Base-by-base conservation (phyloP, 2,797 vertebrate species). In the Manis pentadactyla region DNA sequence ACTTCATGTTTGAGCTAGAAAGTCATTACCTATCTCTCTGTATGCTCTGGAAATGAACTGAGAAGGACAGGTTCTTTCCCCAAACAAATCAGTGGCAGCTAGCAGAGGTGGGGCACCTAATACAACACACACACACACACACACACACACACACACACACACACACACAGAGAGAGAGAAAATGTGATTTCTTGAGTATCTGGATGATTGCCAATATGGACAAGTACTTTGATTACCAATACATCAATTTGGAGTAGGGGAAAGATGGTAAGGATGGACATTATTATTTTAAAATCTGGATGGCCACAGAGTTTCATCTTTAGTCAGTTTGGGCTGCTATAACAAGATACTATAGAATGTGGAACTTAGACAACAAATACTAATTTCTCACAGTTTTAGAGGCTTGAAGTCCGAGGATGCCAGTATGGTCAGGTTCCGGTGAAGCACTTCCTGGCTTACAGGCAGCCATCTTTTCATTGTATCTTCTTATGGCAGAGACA, bases 211-310 rank as follows among this genome's bases (percentile, higher is more conserved):
- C 71, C 17, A 71, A 19, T 31, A 18, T 3, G 18, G 77, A 61
- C 74, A 66, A 34, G 86, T 83, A 17, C 49, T 92, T 93, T 75
- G 23, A 63, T 71, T 46, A 39, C 57, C 71, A 79, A 69, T 66
- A 71, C 59, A 39, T 84, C 19, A 42, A 11, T 64, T 69, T 79
- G 59, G n/a, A 59, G 7, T 17, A 93, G 27, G 19, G 34, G 29
- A 6, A 55, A 90, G 34, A 25, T 85, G 83, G 53, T 31, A 84
- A 87, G 25, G 17, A 81, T 27, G 29, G 42, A 15, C 34, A 79
- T 84, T 87, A 82, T 81, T 90, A 86, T 87, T 85, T 95, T 53
- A 87, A 90, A 94, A 59, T 86, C 11, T 39, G 27, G 87, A 71
- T 75, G 51, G 19, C 34, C 49, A 71, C 51, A 37, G 11, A 78